Evolutionary conservation across 92 coral and sea anemone species (phyloP), one percentile per base, ranked within the genome.

Genomic region (Zoanthus solanderi): DNA sequence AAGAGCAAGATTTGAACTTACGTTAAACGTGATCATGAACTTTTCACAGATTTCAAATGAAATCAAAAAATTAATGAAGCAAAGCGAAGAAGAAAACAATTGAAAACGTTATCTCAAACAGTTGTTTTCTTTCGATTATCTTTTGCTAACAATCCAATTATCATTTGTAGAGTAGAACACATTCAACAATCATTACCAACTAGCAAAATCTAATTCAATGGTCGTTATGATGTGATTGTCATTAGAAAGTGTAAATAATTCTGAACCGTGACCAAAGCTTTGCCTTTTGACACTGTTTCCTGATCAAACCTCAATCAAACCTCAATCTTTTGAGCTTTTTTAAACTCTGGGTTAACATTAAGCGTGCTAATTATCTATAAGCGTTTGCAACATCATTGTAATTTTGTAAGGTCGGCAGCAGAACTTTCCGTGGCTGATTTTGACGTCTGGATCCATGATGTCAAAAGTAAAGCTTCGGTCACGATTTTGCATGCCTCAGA

Each of bases 401-500:
- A 5, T 11, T 47, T 23, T 63, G 61, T 5, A 54, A 1, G 4
- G 0, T 9, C 12, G 16, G 9, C 29, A 4, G n/a, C 53, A 46
- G 9, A 8, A 12, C 32, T 0, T 4, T 76, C 60, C 17, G 23
- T 34, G 29, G n/a, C n/a, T 50, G 65, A 23, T 52, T 23, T 2
- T 6, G 32, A 14, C 11, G 17, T 11, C 17, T 7, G 48, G 47
- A 30, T 9, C 13, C 23, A 15, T 29, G 66, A 14, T 18, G 82
- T 29, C 50, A 28, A n/a, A 46, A 9, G 23, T 12, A 31, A 77
- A 11, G 82, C 82, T 77, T 66, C 17, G 29, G 82, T 77, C 82
- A 77, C 68, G 82, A 80, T 65, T 81, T 81, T 46, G 31, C 75
- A 81, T 34, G 85, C 85, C 29, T 81, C 75, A 81, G 28, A 17